These are phyloP conservation scores for Lagodon rhomboides DNA, from an alignment of 2,797 vertebrate species.

Conservation along the genomic window DNA sequence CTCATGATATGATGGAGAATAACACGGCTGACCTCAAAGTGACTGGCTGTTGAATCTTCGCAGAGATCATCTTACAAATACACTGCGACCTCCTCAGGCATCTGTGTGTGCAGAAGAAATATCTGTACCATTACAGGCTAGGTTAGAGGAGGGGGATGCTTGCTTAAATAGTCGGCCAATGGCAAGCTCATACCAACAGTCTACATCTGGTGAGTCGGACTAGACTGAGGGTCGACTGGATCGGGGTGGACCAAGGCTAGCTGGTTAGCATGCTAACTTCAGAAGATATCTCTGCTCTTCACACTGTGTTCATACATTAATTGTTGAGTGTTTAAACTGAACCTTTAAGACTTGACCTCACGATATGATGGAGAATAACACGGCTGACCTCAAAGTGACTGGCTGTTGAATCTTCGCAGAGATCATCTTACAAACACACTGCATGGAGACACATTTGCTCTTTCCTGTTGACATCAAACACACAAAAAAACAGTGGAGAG, in stretches of 20 bases:
- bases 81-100: not conserved
- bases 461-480: slow-evolving; percentile 48
- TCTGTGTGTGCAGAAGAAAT: no score
- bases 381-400: not conserved
- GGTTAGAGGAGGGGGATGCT: no score
- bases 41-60: not conserved
- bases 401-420: not conserved
- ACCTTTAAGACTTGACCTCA: not conserved
- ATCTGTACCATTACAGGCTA: no score
- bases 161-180: no score
- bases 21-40: not conserved
- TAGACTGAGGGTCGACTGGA: no score
- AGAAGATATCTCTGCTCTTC: no score
- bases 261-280: no score
- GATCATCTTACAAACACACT: not conserved
- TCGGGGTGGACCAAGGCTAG: no score
- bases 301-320: no score
- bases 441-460: not conserved
- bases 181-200: no score
- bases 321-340: no score
- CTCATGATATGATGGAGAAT: not conserved
- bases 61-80: not conserved
- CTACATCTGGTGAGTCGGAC: no score
- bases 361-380: not conserved
- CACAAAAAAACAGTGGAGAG: slow-evolving; percentile 49